Base-by-base conservation (phyloP, 2,113 vertebrate species). In the Zosterops japonicus region DNA sequence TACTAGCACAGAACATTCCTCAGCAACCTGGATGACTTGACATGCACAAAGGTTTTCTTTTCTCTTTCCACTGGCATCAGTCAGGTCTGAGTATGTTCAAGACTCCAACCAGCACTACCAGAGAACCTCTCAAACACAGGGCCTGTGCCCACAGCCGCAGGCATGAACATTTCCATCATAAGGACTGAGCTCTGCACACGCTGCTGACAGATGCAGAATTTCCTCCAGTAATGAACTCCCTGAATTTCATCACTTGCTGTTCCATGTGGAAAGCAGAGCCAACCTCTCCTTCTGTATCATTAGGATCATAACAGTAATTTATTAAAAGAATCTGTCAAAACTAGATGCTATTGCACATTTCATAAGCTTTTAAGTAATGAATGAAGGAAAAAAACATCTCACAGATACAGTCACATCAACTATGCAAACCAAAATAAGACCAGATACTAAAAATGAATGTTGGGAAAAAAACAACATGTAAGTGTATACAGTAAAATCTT, bases 321-420 rank as follows among this genome's bases (percentile, higher is more conserved):
- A 74, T 90, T 83, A 13, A 46, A 69, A 78, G 52, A 64, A 39
- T 17, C 53, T 94, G 86, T 83, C 83, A 89, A 65, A 96, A 67
- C 55, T 77, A 81, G 55, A 90, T 29, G 12, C 29, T 83, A 47
- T 2, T 92, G 50, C 79, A 93, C 77, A 81, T 80, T 94, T 77
- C 76, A 47, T 59, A 81, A 90, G 68, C 50, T 85, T 91, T 85
- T 74, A 92, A 92, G 82, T 55, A 92, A 93, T 69, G 44, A 93
- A 93, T 28, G 67, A 83, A 95, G 14, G 28, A 57, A 91, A 95
- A 81, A 77, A 61, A 1, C 21, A 86, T 35, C 47, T 82, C 11
- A 1, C 44, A 74, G 50, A 87, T 29, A 81, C 50, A 93, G 60
- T 64, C 65, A 64, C 44, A 89, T 83, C 70, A 86, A 80, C 71